Conservation (phyloP, 2,888 invertebrate genomes). For the Ecliptopera silaceata region DNA sequence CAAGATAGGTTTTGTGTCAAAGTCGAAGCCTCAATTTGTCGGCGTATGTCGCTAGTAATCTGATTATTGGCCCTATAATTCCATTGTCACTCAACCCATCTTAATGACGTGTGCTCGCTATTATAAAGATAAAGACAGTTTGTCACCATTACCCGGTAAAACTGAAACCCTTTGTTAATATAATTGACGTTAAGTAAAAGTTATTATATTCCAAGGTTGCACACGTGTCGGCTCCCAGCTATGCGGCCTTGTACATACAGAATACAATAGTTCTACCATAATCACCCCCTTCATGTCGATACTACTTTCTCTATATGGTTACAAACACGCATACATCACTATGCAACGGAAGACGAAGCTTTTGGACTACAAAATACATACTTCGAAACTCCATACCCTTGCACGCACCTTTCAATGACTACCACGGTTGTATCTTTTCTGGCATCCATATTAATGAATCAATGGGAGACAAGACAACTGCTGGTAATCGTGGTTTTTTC, state of each 20-base stretch:
- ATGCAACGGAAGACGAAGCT: no score
- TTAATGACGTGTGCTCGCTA: background rate
- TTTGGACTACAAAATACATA: no score
- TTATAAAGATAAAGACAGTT: background rate
- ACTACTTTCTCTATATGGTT: background rate
- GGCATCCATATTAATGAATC: no score
- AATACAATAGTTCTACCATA: conserved; percentile 7
- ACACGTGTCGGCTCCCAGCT: conserved; percentile 21
- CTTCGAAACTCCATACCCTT: no score
- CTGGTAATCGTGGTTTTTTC: background rate
- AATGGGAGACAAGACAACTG: no score
- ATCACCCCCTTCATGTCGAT: conserved; percentile 8
- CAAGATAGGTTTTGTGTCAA: no score
- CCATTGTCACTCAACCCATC: background rate
- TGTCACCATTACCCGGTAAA: background rate
- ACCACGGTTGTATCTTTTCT: no score
- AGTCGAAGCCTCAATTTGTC: no score
- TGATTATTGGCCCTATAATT: background rate
- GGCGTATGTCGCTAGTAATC: no score
- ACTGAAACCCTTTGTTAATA: conserved; percentile 18
- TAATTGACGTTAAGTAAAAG: conserved; percentile 22
- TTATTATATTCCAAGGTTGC: conserved; percentile 19
- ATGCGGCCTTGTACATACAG: conserved; percentile 17
- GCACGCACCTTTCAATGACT: no score
- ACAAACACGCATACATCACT: no score